Evolutionary conservation across 2,113 vertebrate species (phyloP).

Genomic region (Neotragus moschatus): DNA sequence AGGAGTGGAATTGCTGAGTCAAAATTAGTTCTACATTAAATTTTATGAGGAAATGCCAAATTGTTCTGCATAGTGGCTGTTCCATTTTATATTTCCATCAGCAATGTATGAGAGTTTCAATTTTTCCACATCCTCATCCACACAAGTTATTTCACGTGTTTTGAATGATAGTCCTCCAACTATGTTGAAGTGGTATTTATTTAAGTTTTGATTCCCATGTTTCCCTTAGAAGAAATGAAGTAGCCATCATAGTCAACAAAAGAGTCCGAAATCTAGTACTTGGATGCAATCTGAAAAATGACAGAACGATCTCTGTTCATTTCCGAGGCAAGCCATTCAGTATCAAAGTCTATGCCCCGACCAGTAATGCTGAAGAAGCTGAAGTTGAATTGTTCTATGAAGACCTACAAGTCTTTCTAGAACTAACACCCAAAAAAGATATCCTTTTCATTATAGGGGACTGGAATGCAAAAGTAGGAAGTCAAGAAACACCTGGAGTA

Average conservation of each 20-base stretch:
- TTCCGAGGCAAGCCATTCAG: not conserved
- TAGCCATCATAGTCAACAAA: not conserved
- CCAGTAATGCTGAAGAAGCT: not conserved
- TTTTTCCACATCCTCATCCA: not conserved
- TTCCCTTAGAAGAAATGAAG: not conserved
- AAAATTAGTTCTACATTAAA: not conserved
- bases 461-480: not conserved
- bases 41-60: not conserved
- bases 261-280: not conserved
- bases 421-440: not conserved
- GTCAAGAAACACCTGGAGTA: not conserved
- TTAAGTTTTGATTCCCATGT: not conserved
- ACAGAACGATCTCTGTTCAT: not conserved
- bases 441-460: not conserved
- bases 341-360: not conserved
- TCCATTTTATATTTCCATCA: not conserved
- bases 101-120: not conserved
- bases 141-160: not conserved
- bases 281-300: not conserved
- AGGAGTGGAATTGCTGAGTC: not conserved
- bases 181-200: not conserved
- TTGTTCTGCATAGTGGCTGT: not conserved
- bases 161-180: not conserved
- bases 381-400: not conserved
- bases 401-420: fast-evolving